These are phyloP conservation scores for Threskiornis aethiopicus DNA, from an alignment of 2,797 vertebrate species.

Conservation along the genomic window DNA sequence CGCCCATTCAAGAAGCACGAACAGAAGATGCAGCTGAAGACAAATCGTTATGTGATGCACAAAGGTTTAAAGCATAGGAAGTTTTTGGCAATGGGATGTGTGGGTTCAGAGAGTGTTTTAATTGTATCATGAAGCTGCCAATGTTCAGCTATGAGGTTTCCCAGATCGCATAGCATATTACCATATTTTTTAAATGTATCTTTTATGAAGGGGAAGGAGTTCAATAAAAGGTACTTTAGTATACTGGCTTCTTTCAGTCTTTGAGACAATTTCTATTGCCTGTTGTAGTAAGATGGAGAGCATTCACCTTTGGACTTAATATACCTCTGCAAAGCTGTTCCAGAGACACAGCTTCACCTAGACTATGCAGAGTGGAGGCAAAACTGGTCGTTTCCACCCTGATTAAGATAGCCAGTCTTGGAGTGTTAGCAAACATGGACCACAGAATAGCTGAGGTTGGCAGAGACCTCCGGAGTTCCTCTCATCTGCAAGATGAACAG, in stretches of 20 bases:
- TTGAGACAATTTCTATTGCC: not conserved
- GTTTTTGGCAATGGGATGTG: not conserved
- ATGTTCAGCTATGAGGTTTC: not conserved
- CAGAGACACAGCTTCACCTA: not conserved
- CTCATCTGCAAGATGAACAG: not conserved
- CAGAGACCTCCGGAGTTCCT: not conserved
- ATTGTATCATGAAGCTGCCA: not conserved
- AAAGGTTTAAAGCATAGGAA: not conserved
- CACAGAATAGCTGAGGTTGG: not conserved
- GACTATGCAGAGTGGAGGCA: not conserved
- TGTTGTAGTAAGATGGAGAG: not conserved
- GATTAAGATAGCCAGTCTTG: not conserved
- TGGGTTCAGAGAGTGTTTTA: not conserved
- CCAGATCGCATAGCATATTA: not conserved
- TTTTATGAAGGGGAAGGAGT: not conserved
- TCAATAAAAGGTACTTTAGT: not conserved
- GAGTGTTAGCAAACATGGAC: not conserved
- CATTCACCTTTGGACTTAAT: not conserved
- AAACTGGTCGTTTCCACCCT: not conserved
- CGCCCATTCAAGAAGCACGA: not conserved
- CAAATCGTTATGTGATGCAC: rapidly evolving
- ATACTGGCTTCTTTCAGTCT: not conserved
- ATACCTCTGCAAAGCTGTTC: not conserved
- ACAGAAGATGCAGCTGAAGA: not conserved
- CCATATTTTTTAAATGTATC: not conserved